Conservation (phyloP, 2,888 invertebrate species). For the Pinctada fucata region DNA sequence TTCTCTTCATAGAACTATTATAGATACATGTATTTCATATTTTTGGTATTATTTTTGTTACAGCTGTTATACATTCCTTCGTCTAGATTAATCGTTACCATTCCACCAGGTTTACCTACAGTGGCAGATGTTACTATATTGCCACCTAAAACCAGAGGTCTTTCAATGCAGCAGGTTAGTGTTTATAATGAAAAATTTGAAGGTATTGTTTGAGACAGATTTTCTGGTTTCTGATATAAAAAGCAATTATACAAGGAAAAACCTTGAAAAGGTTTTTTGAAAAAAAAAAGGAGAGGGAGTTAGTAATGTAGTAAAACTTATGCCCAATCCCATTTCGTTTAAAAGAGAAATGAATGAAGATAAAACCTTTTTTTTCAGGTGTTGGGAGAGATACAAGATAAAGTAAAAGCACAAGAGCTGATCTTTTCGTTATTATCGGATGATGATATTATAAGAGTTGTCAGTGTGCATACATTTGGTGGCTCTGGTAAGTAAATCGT, state of each 20-base stretch:
- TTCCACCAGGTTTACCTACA: conserved; percentile 51
- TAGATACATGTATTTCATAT: too few relatives aligned
- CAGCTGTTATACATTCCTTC: conserved; percentile 58
- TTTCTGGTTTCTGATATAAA: too few relatives aligned
- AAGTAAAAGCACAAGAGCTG: conserved; percentile 27
- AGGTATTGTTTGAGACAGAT: too few relatives aligned
- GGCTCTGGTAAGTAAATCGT: conserved; percentile 1
- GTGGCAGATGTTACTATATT: conserved; percentile 56
- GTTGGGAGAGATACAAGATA: conserved; percentile 29
- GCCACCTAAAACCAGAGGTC: conserved; percentile 42
- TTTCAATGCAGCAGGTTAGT: conserved; percentile 34
- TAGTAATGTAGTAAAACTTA: too few relatives aligned
- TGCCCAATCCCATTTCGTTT: too few relatives aligned
- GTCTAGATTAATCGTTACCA: conserved; percentile 54
- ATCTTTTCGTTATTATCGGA: conserved; percentile 32
- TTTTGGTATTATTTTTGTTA: conserved; percentile 15
- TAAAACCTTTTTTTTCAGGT: conserved; percentile 16
- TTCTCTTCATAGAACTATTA: too few relatives aligned
- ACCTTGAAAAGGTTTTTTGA: too few relatives aligned
- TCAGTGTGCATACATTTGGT: conserved; percentile 16
- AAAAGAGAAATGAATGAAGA: too few relatives aligned
- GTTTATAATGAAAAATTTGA: too few relatives aligned
- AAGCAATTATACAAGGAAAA: too few relatives aligned
- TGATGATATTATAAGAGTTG: conserved; percentile 29
- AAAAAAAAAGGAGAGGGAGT: too few relatives aligned